Conservation (phyloP, 2,888 invertebrate species). For the Torymus tubicola region DNA sequence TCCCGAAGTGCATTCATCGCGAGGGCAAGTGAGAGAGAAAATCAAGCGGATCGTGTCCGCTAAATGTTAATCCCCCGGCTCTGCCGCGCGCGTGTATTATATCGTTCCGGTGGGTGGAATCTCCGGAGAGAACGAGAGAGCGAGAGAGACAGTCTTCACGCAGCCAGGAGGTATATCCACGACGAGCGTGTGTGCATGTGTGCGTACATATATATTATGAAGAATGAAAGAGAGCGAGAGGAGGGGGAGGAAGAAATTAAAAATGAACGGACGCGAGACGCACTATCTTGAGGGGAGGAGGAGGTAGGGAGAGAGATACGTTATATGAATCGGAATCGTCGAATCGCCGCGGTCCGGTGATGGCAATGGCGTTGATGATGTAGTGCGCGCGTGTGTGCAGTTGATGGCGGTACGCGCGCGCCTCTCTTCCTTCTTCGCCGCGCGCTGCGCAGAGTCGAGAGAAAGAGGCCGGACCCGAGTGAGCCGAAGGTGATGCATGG, state of each 20-base stretch:
- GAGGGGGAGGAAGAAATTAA: not conserved
- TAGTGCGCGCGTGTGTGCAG: constrained; percentile 39
- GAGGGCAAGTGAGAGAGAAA: constrained; percentile 40
- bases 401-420: constrained; percentile 53
- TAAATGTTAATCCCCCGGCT: constrained; percentile 66
- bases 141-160: constrained; percentile 58
- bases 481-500: constrained; percentile 76
- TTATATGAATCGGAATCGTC: constrained; percentile 68
- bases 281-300: constrained; percentile 13
- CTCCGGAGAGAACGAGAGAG: constrained; percentile 61
- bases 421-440: constrained; percentile 27
- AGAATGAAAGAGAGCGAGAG: too few species aligned
- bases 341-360: constrained; percentile 59
- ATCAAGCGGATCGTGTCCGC: constrained; percentile 16
- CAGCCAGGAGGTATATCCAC: not conserved
- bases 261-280: constrained; percentile 5
- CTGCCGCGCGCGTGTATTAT: constrained; percentile 53
- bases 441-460: constrained; percentile 50
- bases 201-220: not conserved
- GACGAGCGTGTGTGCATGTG: too few species aligned
- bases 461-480: constrained; percentile 71
- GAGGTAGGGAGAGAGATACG: constrained; percentile 17
- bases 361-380: constrained; percentile 63
- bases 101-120: constrained; percentile 72
- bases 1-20: not conserved